These are phyloP conservation scores for Pachypeltis micranthus DNA, from an alignment of 1,140 invertebrate species.

Conservation along the genomic window DNA sequence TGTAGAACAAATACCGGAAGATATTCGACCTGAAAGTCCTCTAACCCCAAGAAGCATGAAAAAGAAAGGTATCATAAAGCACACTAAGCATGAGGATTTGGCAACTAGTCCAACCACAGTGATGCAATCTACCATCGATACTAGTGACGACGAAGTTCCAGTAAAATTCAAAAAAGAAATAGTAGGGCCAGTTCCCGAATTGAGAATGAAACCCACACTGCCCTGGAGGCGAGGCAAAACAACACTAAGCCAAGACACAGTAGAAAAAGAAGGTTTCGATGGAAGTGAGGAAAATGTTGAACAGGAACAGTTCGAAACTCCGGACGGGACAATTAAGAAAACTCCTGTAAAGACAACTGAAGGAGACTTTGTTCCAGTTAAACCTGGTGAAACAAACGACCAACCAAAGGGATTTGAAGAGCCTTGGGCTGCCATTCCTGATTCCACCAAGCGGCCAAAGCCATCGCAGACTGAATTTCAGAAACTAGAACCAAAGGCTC, in stretches of 20 bases:
- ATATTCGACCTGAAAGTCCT: conserved; percentile 15
- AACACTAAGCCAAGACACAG: too few relatives aligned
- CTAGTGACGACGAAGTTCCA: conserved; percentile 22
- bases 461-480: too few relatives aligned
- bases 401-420: too few relatives aligned
- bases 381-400: too few relatives aligned
- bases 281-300: too few relatives aligned
- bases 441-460: too few relatives aligned
- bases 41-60: conserved; percentile 3
- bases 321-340: too few relatives aligned
- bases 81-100: conserved; percentile 1
- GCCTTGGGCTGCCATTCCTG: too few relatives aligned
- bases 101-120: background rate
- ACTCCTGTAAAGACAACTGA: too few relatives aligned
- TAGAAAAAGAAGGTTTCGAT: conserved; percentile 37
- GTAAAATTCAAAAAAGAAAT: conserved; percentile 17
- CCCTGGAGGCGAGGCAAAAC: conserved; percentile 33
- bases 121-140: conserved; percentile 2
- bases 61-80: conserved; percentile 21
- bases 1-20: conserved; percentile 15
- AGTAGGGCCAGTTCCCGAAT: conserved; percentile 10
- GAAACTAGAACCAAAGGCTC: conserved; percentile 23
- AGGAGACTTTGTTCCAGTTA: too few relatives aligned
- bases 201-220: conserved; percentile 22
- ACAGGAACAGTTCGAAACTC: too few relatives aligned